Base-by-base conservation (phyloP, 2,888 invertebrate species). In the Leptarthrus brevirostris region DNA sequence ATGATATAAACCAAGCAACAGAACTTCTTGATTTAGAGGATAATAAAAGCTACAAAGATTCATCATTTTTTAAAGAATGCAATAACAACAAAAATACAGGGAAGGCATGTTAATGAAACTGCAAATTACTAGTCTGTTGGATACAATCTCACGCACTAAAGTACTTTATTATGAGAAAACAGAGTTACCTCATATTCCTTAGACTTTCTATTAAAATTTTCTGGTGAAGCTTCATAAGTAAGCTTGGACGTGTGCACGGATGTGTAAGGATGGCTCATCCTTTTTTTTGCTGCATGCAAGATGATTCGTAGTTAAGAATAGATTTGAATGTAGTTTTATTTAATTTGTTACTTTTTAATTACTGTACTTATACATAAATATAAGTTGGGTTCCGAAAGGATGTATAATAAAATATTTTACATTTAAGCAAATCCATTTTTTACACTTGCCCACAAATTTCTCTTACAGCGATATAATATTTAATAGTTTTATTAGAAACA, bases 1-100 rank as follows among this genome's bases (percentile, higher is more conserved):
- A 89, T 74, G 97, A 98, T 80, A 96, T 97, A 77, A 81, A 85
- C 3, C 84, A 90, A 77, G 92, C 96, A 0, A 87, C 89, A 18
- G 78, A 85, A 30, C 83, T 86, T 53, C 85, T 96, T 54, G 89
- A 93, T 3, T 81, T 87, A 70, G 83, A 88, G 10, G 86, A 88
- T 58, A 86, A 87, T 79, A 78, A 81, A 58, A 80, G 82, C 75
- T 86, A 88, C 73, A 89, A 88, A 82, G 80, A 80, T 36, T 84
- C 90, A 79, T 79, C 81, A 14, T 91, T 89, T 83, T 69, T 69
- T 14, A 2, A 6, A 8, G 52, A 69, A 10, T 52, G 30, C 34
- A 69, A 69, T 8, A 69, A 52, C 20, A 49, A 69, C 22, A 44
- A 14, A 3, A n/a, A 24, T 2, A 22, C 26, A 1, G n/a, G n/a